phyloP scores from a whole-genome alignment of 2,888 invertebrate species.

The Ctenicera cuprea region DNA sequence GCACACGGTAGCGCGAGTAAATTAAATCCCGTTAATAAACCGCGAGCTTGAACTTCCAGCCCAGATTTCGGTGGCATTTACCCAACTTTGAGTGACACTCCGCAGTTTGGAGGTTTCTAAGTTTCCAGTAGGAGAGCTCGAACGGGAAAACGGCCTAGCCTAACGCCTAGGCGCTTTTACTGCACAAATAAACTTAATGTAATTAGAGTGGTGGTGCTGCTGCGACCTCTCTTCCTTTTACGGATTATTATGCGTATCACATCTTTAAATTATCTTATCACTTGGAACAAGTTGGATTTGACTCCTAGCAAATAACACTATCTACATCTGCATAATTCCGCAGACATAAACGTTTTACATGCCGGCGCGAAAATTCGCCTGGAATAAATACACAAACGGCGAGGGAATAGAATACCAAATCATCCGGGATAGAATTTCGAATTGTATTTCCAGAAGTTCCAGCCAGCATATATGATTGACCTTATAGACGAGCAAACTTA shows the following conservation, averaged over 20 bases:
- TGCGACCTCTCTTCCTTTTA: slow-evolving; percentile 46
- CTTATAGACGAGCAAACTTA: slow-evolving; percentile 37
- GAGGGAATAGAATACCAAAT: slow-evolving; percentile 34
- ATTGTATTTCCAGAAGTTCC: slow-evolving; percentile 39
- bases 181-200: slow-evolving; percentile 51
- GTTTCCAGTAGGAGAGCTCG: slow-evolving; percentile 53
- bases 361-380: slow-evolving; percentile 34
- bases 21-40: slow-evolving; percentile 64
- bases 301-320: slow-evolving; percentile 41
- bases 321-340: slow-evolving; percentile 41
- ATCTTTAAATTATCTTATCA: slow-evolving; percentile 52
- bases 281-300: slow-evolving; percentile 39
- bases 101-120: slow-evolving; percentile 58
- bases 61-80: slow-evolving; percentile 59
- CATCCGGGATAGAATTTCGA: slow-evolving; percentile 29
- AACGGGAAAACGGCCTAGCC: slow-evolving; percentile 52
- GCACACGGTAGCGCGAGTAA: slow-evolving; percentile 58
- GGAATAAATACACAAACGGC: slow-evolving; percentile 35
- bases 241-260: slow-evolving; percentile 50
- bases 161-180: slow-evolving; percentile 50
- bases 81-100: slow-evolving; percentile 63
- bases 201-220: slow-evolving; percentile 49
- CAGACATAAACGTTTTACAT: slow-evolving; percentile 31
- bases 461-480: slow-evolving; percentile 38
- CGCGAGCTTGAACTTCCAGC: slow-evolving; percentile 59